phyloP scores from a whole-genome alignment of 1,140 invertebrate genomes.

The Trachelipus rathkii region DNA sequence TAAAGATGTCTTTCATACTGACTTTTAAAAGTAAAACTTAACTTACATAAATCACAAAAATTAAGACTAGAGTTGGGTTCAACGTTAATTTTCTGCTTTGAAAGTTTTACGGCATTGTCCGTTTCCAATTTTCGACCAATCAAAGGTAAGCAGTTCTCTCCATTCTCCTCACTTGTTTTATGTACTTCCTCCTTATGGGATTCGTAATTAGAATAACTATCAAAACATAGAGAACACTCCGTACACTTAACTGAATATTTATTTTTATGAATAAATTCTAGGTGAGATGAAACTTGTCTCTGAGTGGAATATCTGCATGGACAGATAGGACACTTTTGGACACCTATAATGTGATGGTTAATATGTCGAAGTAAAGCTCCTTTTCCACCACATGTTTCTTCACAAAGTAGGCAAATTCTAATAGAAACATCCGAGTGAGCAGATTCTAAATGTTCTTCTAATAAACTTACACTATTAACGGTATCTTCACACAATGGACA shows the following conservation, averaged over 20 bases:
- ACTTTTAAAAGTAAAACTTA: conserved; percentile 26
- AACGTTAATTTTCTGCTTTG: too few species aligned
- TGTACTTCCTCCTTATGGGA: conserved; percentile 25
- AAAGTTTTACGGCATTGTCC: neutral
- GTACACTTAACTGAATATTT: conserved; percentile 25
- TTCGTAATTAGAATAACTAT: conserved; percentile 24
- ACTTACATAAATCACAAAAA: conserved; percentile 30
- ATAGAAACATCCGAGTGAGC: conserved; percentile 22
- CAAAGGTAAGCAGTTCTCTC: conserved; percentile 17
- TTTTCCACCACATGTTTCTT: conserved; percentile 24
- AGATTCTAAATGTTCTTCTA: conserved; percentile 30
- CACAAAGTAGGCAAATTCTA: conserved; percentile 26
- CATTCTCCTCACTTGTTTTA: conserved; percentile 28
- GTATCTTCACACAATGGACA: conserved; percentile 23
- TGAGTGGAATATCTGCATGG: conserved; percentile 30
- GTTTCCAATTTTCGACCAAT: conserved; percentile 23
- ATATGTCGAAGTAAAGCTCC: conserved; percentile 26
- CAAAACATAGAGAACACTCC: conserved; percentile 24
- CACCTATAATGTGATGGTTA: conserved; percentile 32
- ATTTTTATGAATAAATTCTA: conserved; percentile 22
- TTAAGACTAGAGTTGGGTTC: neutral
- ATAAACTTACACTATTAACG: neutral
- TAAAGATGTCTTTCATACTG: conserved; percentile 33
- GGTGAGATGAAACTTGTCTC: conserved; percentile 25
- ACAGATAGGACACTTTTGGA: conserved; percentile 31